A percentile compares a stretch with the other conserved stretches of the same genome.
These are phyloP conservation scores for Marcusenius ussheri DNA, from an alignment of 2,113 vertebrate genomes.

Conservation along the genomic window DNA sequence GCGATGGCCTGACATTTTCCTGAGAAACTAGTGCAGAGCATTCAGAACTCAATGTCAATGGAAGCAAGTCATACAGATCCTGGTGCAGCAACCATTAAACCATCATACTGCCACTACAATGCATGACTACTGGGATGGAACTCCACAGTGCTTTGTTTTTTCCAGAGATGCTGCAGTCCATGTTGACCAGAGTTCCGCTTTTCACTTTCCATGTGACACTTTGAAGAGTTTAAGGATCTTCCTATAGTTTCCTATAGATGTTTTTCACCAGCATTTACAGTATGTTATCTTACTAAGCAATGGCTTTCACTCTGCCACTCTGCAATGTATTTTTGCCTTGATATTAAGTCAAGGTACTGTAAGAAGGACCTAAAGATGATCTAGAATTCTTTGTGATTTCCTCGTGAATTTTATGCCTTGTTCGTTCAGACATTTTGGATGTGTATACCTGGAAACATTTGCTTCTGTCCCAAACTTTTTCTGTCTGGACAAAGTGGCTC, in stretches of 20 bases:
- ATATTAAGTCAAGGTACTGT: not conserved
- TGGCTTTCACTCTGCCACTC: not conserved
- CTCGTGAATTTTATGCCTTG: not conserved
- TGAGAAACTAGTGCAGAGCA: no score
- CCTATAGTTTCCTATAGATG: no score
- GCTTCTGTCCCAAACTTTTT: not conserved
- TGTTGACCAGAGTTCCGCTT: not conserved
- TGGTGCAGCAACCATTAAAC: no score
- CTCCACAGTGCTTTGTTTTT: not conserved
- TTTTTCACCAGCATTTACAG: no score
- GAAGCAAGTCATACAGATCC: no score
- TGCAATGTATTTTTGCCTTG: not conserved
- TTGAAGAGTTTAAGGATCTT: not conserved
- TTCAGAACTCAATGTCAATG: no score
- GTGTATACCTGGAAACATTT: not conserved
- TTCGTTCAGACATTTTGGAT: not conserved
- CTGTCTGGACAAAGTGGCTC: not conserved
- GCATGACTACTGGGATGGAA: not conserved
- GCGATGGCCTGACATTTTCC: no score
- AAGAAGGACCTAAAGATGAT: not conserved
- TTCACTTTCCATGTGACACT: not conserved
- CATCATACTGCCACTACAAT: not conserved
- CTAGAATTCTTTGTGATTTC: not conserved
- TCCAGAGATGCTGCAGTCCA: not conserved
- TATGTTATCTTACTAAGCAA: no score